A percentile compares a stretch with the other conserved stretches of the same genome.
phyloP scores from a whole-genome alignment of 2,113 vertebrate genomes.

The Odontophorus gujanensis region DNA sequence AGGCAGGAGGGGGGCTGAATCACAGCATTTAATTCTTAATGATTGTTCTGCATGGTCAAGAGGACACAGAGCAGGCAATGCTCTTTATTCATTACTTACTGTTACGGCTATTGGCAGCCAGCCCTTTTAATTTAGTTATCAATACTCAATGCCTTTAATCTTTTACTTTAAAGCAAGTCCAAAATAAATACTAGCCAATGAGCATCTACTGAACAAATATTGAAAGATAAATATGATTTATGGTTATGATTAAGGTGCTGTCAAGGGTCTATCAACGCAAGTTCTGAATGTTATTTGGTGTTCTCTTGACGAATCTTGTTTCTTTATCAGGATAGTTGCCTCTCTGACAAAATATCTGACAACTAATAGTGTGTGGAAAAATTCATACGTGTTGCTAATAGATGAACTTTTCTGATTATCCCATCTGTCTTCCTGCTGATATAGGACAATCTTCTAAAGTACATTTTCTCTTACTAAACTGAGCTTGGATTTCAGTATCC shows the following conservation, averaged over 20 bases:
- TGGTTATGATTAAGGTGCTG: neutral
- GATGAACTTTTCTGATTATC: constrained; percentile 18
- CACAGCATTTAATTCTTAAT: constrained; percentile 75
- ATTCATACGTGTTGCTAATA: constrained; percentile 11
- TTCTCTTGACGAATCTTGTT: constrained; percentile 28
- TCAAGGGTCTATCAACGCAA: neutral
- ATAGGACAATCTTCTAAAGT: neutral
- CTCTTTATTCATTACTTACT: constrained; percentile 74
- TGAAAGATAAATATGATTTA: neutral
- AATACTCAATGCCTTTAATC: constrained; percentile 64
- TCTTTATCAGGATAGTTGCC: constrained; percentile 11
- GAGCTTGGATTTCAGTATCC: neutral
- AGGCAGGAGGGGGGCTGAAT: constrained; percentile 60
- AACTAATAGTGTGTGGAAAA: constrained; percentile 4
- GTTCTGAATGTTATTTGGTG: neutral
- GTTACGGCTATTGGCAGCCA: constrained; percentile 67
- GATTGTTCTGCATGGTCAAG: constrained; percentile 74
- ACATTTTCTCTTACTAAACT: neutral
- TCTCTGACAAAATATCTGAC: constrained; percentile 34
- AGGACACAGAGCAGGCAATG: constrained; percentile 62
- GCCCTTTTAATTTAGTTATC: constrained; percentile 75
- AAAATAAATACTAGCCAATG: constrained; percentile 46
- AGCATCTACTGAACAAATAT: constrained; percentile 42
- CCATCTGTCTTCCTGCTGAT: neutral
- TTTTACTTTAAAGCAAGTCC: constrained; percentile 52